These are phyloP conservation scores for Ataeniobius toweri DNA, from an alignment of 2,797 vertebrate genomes.

Conservation along the genomic window DNA sequence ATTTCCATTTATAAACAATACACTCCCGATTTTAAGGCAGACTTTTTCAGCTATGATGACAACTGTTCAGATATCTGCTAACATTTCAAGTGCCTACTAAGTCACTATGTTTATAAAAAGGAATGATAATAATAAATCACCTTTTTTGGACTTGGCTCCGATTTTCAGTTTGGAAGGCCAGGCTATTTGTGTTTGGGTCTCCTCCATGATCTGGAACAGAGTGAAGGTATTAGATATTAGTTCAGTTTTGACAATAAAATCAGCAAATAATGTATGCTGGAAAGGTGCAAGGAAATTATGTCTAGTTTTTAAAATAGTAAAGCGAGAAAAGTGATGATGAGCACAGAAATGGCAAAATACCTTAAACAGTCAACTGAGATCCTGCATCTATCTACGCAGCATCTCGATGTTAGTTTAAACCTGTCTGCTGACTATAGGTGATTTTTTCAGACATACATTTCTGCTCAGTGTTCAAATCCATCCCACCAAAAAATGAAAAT, in stretches of 20 bases:
- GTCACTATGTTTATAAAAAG: background rate
- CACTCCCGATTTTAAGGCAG: background rate
- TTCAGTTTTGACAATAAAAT: slow-evolving; percentile 7
- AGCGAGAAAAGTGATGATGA: background rate
- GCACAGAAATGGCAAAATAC: background rate
- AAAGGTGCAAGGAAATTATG: background rate
- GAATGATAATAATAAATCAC: slow-evolving; percentile 45
- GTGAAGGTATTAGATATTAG: slow-evolving; percentile 23
- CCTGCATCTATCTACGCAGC: background rate
- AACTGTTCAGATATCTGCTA: background rate
- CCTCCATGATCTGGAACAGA: slow-evolving; percentile 84
- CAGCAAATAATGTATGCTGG: background rate
- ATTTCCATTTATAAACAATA: background rate
- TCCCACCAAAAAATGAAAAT: background rate
- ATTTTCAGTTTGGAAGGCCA: slow-evolving; percentile 87
- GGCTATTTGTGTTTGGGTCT: slow-evolving; percentile 84
- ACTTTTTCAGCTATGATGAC: too few relatives aligned
- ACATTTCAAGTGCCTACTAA: background rate
- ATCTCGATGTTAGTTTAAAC: background rate
- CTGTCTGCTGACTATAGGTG: background rate
- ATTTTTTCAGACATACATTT: slow-evolving; percentile 41
- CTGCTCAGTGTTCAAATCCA: slow-evolving; percentile 29
- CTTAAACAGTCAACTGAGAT: background rate
- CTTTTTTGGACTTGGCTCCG: slow-evolving; percentile 87
- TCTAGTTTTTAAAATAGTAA: background rate